phyloP scores from a whole-genome alignment of 2,797 vertebrate species.

The Hirundo rustica region DNA sequence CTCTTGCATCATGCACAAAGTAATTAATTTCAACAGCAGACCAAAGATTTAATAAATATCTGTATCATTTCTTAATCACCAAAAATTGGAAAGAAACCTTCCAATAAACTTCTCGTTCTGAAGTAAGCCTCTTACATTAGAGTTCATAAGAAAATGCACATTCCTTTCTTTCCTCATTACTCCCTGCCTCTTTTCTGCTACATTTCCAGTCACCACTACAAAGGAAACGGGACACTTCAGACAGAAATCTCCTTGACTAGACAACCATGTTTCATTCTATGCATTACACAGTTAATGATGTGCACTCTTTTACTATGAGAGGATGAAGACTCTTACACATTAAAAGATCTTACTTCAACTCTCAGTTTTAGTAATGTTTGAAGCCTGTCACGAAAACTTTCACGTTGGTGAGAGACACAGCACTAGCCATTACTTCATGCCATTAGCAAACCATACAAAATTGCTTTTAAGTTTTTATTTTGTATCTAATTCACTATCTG shows the following conservation, averaged over 20 bases:
- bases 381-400: conserved; percentile 11
- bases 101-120: background rate
- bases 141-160: background rate
- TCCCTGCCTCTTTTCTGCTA: background rate
- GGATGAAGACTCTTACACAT: background rate
- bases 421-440: background rate
- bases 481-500: background rate
- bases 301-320: background rate
- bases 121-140: background rate
- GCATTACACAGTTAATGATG: background rate
- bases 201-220: background rate
- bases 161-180: background rate
- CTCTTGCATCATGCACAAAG: background rate
- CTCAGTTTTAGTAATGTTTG: background rate
- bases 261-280: background rate
- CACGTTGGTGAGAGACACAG: conserved; percentile 16
- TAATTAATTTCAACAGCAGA: background rate
- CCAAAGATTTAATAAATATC: background rate
- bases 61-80: background rate
- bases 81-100: background rate
- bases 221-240: background rate
- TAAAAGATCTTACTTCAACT: background rate
- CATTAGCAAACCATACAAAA: background rate
- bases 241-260: background rate
- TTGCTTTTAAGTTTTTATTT: background rate